Base-by-base conservation (phyloP, 2,797 vertebrate genomes). In the Sebastes steindachneri region DNA sequence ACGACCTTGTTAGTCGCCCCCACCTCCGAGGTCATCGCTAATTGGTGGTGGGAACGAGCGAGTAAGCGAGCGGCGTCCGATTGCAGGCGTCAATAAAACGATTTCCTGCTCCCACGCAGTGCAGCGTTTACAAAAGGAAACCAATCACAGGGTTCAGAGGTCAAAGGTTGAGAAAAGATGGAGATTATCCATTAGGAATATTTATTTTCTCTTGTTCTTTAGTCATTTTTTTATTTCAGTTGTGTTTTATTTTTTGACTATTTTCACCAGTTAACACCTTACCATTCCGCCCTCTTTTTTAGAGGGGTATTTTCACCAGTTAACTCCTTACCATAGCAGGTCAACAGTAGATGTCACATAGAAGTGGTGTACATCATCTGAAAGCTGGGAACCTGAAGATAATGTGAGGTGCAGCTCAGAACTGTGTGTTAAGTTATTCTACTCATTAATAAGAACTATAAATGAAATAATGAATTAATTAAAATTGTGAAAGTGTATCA, bases 1-100 rank as follows among this genome's bases (percentile, higher is more conserved):
- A 4, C 28, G 83, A 83, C 92, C 91, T 93, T 92, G 91, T 86
- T 82, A 88, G 89, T 76, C 65, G 48, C 14, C 14, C 37, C 37
- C 69, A 25, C 37, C 25, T 31, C 17, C 23, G 79, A 90, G 91
- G 92, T 93, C 87, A 64, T 35, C 41, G 81, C 68, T 91, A 88
- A 93, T 91, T 86, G 87, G 74, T 80, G 80, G 72, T 84, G 75
- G 71, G 78, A 87, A 67, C 7, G 69, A 73, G 83, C 51, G 33
- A 65, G 63, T 4, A 31, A 72, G 72, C 4, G 54, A 78, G 73
- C 15, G 60, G 53, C 41, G 54, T n/a, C 35, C 15, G 60, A 68
- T 73, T 15, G 73, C 59, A 33, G 65, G 37, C 23, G 37, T 82
- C 86, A 51, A 86, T 77, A 70, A 55, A 77, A 62, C 7, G 11